Percentiles rank a stretch among this genome's conserved stretches.
Conservation (phyloP, 2,888 invertebrate species). For the Thelaira solivaga region DNA sequence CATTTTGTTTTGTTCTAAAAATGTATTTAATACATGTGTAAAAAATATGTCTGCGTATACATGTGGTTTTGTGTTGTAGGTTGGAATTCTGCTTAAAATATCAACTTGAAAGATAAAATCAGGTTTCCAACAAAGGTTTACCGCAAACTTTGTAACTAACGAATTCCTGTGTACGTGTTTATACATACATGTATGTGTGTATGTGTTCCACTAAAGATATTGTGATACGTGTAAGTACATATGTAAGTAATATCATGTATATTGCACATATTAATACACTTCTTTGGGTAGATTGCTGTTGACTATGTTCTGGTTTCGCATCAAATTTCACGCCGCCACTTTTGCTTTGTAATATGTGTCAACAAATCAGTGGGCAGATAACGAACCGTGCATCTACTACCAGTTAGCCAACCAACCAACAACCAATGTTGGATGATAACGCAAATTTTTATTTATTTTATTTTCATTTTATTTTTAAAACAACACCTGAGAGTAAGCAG, state of each 20-base stretch:
- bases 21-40: no score
- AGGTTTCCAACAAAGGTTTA: background rate
- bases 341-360: slow-evolving; percentile 44
- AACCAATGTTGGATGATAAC: slow-evolving; percentile 27
- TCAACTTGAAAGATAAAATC: no score
- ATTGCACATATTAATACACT: background rate
- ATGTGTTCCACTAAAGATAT: background rate
- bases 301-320: slow-evolving; percentile 20
- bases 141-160: background rate
- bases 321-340: slow-evolving; percentile 44
- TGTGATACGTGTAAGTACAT: background rate
- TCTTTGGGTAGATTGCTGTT: background rate
- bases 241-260: background rate
- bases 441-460: no score
- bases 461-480: background rate
- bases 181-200: background rate
- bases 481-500: slow-evolving; percentile 6
- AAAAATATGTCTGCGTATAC: no score
- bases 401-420: slow-evolving; percentile 32
- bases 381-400: slow-evolving; percentile 33
- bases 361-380: slow-evolving; percentile 56
- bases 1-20: no score
- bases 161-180: background rate
- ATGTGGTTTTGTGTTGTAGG: no score
- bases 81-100: no score